These are phyloP conservation scores for Brachyrhaphis roseni DNA, from an alignment of 2,797 vertebrate genomes.

Conservation along the genomic window DNA sequence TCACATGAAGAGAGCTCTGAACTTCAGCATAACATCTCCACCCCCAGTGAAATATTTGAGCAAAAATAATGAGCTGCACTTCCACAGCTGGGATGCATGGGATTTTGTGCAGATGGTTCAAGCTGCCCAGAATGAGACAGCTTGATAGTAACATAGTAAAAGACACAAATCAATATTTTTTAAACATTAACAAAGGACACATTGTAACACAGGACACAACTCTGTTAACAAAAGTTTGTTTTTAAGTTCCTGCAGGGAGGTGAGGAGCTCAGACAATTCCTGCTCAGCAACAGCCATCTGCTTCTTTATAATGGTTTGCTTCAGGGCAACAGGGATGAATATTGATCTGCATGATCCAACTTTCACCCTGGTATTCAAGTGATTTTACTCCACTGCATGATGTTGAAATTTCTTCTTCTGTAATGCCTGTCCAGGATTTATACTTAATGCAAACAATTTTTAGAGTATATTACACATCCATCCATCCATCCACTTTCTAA, in stretches of 20 bases:
- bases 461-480: neutral
- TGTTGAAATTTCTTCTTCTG: neutral
- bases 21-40: slow-evolving; percentile 26
- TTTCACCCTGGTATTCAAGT: neutral
- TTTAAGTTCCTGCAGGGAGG: slow-evolving; percentile 23
- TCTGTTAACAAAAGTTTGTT: slow-evolving; percentile 29
- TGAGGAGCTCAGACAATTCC: slow-evolving; percentile 8
- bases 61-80: slow-evolving; percentile 11
- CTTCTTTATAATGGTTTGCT: neutral
- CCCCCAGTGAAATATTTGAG: slow-evolving; percentile 10
- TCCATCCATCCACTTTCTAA: too few relatives aligned
- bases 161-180: slow-evolving; percentile 9
- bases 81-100: neutral
- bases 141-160: neutral
- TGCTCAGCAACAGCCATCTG: neutral
- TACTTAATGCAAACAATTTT: neutral
- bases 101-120: slow-evolving; percentile 21
- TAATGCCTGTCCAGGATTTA: neutral
- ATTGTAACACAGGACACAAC: slow-evolving; percentile 6
- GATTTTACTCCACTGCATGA: neutral
- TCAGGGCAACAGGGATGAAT: neutral
- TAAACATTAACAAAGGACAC: slow-evolving; percentile 13
- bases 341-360: neutral
- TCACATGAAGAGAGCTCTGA: slow-evolving; percentile 9
- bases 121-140: neutral